phyloP scores from a whole-genome alignment of 2,797 vertebrate genomes.

The Paedocypris micromegethes region DNA sequence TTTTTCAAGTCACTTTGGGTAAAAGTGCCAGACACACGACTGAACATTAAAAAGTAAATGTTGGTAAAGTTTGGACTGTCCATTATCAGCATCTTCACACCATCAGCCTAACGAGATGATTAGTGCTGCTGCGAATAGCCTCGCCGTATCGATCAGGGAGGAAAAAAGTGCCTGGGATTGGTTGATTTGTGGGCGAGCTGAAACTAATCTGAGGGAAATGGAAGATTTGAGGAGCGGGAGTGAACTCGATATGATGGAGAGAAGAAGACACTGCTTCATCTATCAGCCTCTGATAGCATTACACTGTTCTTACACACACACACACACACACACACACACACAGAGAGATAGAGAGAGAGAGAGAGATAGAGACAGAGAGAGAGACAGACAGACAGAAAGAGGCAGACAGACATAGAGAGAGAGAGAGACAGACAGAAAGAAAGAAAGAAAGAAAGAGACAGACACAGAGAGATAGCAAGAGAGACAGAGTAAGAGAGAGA shows the following conservation, averaged over 20 bases:
- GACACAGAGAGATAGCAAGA: conserved; percentile 17
- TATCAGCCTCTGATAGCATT: conserved; percentile 65
- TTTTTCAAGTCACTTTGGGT: too few species aligned
- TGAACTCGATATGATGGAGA: conserved; percentile 70
- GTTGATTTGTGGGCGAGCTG: conserved; percentile 37
- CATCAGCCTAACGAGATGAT: conserved; percentile 22
- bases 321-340: too few species aligned
- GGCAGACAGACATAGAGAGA: conserved; percentile 31
- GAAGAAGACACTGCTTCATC: conserved; percentile 52
- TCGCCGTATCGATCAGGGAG: conserved; percentile 36
- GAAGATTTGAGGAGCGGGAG: conserved; percentile 54
- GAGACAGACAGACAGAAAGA: too few species aligned
- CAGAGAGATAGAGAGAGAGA: conserved; percentile 17
- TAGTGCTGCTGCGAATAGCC: conserved; percentile 8
- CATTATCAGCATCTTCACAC: conserved; percentile 13
- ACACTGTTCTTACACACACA: conserved; percentile 52
- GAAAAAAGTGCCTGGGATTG: conserved; percentile 43
- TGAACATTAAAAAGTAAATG: conserved; percentile 7
- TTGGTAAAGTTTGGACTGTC: conserved; percentile 14
- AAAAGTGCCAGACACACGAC: neutral
- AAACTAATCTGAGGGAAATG: conserved; percentile 45
- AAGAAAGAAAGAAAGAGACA: too few species aligned
- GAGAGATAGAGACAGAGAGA: conserved; percentile 24
- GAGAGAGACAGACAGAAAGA: too few species aligned
- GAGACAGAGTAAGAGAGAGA: too few species aligned